Evolutionary conservation across 2,113 vertebrate genomes (phyloP).

Genomic region (Pelvicachromis taeniatus): DNA sequence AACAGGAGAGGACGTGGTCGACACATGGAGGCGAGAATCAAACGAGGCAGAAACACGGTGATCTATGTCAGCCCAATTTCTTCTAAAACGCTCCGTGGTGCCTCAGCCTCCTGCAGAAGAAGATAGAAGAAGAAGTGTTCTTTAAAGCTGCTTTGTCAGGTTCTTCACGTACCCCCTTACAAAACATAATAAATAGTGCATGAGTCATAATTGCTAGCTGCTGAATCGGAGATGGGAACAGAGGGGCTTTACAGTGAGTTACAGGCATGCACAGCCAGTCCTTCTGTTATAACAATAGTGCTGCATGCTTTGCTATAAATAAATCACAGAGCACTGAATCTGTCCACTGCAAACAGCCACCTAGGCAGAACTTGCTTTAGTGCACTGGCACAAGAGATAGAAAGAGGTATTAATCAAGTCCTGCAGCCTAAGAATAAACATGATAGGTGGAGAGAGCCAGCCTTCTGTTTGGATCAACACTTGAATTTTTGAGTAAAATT

Average conservation of each 20-base stretch:
- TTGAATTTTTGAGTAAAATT: neutral
- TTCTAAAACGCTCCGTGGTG: constrained; percentile 95
- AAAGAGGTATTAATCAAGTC: neutral
- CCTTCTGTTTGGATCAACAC: neutral
- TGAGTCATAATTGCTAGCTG: neutral
- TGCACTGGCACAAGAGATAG: neutral
- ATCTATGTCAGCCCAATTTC: constrained; percentile 96
- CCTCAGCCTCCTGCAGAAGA: constrained; percentile 89
- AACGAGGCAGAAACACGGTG: neutral
- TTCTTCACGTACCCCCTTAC: neutral
- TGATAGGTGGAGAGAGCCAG: neutral
- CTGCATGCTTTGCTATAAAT: constrained; percentile 25
- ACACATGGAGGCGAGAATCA: constrained; percentile 4
- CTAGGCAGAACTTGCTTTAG: neutral
- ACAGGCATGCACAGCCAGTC: neutral
- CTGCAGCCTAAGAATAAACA: constrained; percentile 8
- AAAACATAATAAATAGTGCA: neutral
- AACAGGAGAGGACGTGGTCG: neutral
- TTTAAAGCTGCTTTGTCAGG: neutral
- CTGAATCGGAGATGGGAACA: neutral
- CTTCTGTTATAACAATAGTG: neutral
- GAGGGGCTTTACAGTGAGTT: neutral
- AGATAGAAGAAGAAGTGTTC: neutral
- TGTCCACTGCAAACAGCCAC: neutral
- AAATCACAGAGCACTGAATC: constrained; percentile 5